Conservation (phyloP, 2,113 vertebrate genomes). For the Podiceps cristatus region DNA sequence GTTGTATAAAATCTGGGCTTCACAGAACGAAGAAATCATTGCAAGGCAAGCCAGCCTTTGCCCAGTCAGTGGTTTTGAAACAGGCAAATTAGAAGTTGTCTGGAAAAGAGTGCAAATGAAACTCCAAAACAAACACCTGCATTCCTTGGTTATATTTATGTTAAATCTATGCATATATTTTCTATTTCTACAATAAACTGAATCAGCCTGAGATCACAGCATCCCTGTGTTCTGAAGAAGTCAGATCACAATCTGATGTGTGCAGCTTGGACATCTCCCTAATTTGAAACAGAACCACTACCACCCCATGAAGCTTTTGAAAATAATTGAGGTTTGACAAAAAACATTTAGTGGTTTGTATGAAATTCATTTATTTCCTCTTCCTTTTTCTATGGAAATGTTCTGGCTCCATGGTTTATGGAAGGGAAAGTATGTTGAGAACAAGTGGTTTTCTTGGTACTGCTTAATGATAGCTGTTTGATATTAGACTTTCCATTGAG, state of each 20-base stretch:
- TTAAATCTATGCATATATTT: background rate
- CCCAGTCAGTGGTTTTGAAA: background rate
- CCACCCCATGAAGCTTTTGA: background rate
- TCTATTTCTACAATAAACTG: background rate
- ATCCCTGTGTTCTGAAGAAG: background rate
- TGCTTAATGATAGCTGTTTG: background rate
- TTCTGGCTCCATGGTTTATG: background rate
- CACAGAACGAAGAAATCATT: background rate
- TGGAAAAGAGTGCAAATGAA: background rate
- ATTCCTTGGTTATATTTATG: background rate
- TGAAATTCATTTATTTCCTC: slow-evolving; percentile 17
- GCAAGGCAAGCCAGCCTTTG: background rate
- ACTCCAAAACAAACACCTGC: background rate
- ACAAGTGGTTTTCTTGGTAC: background rate
- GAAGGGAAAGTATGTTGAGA: slow-evolving; percentile 2
- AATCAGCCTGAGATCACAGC: background rate
- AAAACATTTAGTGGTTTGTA: slow-evolving; percentile 15
- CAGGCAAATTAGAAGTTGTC: background rate
- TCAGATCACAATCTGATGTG: background rate
- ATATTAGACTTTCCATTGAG: slow-evolving; percentile 11
- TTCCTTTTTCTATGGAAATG: slow-evolving; percentile 11
- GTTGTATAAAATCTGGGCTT: background rate
- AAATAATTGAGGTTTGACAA: slow-evolving; percentile 51
- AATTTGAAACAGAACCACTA: slow-evolving; percentile 37
- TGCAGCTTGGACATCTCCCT: background rate